These are phyloP conservation scores for Phaethornis superciliosus DNA, from an alignment of 2,113 vertebrate species.

Conservation along the genomic window DNA sequence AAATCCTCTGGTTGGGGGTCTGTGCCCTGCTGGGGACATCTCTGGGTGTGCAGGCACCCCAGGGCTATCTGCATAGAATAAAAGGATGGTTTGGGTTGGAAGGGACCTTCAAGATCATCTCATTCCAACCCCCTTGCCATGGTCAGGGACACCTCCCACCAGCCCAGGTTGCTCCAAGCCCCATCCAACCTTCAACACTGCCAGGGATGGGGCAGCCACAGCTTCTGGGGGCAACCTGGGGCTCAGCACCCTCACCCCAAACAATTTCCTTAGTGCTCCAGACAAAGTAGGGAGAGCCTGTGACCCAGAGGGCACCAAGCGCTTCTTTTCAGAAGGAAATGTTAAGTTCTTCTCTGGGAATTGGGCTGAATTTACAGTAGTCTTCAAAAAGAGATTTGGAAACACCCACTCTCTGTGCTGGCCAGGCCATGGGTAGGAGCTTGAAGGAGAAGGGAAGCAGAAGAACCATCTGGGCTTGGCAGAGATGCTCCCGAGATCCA, in stretches of 20 bases:
- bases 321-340: not conserved
- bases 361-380: not conserved
- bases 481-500: not conserved
- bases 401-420: not conserved
- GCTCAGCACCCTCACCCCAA: too few species aligned
- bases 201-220: too few species aligned
- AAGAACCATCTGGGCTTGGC: constrained; percentile 51
- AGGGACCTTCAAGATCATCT: too few species aligned
- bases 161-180: too few species aligned
- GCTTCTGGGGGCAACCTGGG: too few species aligned
- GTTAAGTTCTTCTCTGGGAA: not conserved
- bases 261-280: not conserved
- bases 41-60: too few species aligned
- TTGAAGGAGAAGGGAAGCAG: constrained; percentile 11
- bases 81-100: too few species aligned
- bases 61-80: not conserved
- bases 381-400: not conserved
- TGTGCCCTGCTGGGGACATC: not conserved
- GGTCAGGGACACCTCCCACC: too few species aligned
- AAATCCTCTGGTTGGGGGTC: not conserved
- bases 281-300: not conserved
- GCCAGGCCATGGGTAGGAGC: not conserved
- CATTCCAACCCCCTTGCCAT: too few species aligned
- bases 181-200: too few species aligned
- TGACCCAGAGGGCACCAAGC: not conserved